phyloP scores from a whole-genome alignment of 2,797 vertebrate genomes.

The Myotis planiceps region DNA sequence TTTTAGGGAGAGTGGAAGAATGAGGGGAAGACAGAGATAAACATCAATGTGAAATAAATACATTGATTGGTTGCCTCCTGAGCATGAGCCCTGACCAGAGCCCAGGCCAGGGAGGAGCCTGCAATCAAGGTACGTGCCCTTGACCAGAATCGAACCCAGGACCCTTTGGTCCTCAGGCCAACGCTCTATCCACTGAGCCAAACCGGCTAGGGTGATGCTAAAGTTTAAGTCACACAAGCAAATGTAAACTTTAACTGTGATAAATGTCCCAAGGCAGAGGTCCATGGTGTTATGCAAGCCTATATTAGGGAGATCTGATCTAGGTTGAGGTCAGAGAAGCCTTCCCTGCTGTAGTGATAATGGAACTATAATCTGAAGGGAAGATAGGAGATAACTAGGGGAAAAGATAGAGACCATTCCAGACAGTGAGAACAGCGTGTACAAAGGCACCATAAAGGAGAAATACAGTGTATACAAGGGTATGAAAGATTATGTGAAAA shows the following conservation, averaged over 20 bases:
- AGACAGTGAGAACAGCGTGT: background rate
- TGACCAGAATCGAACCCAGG: no score
- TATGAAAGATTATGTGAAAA: background rate
- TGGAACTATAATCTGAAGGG: background rate
- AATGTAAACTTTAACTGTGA: background rate
- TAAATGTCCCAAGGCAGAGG: background rate
- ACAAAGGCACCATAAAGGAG: background rate
- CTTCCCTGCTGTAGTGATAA: background rate
- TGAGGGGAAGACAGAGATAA: no score
- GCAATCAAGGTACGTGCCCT: no score
- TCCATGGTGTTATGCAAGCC: background rate
- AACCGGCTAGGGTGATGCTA: background rate
- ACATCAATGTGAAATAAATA: no score
- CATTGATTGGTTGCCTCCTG: no score
- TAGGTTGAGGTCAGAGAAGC: background rate
- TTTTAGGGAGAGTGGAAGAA: no score
- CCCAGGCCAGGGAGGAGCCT: no score
- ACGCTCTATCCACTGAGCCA: no score
- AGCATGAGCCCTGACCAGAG: no score
- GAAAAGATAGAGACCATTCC: background rate
- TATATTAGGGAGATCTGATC: background rate
- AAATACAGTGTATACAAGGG: background rate
- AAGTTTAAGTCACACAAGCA: background rate
- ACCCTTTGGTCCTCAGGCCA: no score
- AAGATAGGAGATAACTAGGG: background rate